Evolutionary conservation across 1,140 invertebrate genomes (phyloP), one percentile per base, ranked within the genome.

Genomic region (Drosophila watanabei): DNA sequence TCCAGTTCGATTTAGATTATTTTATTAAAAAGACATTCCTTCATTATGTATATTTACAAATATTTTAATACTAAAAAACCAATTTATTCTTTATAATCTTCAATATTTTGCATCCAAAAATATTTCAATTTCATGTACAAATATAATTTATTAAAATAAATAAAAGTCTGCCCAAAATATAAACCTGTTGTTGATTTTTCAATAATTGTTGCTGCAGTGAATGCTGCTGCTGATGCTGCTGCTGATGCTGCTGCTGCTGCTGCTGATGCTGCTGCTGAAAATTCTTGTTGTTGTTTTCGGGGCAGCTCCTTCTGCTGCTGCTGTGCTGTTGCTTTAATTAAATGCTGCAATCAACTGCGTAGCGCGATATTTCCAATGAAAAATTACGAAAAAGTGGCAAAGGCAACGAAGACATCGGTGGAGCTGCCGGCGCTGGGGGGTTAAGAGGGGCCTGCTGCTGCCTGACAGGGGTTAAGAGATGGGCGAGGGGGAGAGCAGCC

Each of bases 271-370:
- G 33, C 13, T 66, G 43, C 43, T 51, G 61, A 56, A 56, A 56
- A 56, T 56, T 37, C 33, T 64, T 64, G 49, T 64, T 58, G 56
- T 41, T 58, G 56, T 41, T 60, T 56, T 56, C 20, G 52, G 33
- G 14, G 33, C 33, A 56, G 58, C 39, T 65, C 59, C 51, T 65
- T 66, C 43, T 72, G 68, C 48, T 62, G 61, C 49, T 81, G n/a
- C n/a, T n/a, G 75, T 24, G 75, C 81, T 89, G 78, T 70, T 85
- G 86, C 86, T 86, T 89, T 89, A 89, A 89, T 89, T 89, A 89
- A 89, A 89, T 89, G 86, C 86, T 86, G 86, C 86, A 90, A 90
- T 90, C 86, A 90, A 90, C 86, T 90, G 86, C 86, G 86, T 91
- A 86, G 86, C 86, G 85, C 86, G 86, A 89, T 89, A 90, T 89